Conservation (phyloP, 2,113 vertebrate species). For the Dicerorhinus sumatrensis region DNA sequence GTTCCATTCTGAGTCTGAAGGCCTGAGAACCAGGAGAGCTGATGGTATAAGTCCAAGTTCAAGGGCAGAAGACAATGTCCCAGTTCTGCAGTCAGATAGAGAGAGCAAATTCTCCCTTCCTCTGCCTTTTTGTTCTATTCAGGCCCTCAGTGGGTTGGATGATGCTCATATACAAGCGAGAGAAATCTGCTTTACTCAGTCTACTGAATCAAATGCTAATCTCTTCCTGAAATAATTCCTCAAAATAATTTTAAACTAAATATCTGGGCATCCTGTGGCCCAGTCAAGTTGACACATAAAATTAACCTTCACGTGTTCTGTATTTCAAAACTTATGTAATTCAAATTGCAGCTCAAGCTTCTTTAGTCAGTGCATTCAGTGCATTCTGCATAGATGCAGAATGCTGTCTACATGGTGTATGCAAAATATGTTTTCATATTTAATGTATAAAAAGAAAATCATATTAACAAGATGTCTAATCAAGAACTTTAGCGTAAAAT, state of each 20-base stretch:
- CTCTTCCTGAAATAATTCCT: background rate
- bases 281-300: background rate
- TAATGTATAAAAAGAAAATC: background rate
- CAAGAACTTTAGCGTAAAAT: background rate
- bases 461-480: background rate
- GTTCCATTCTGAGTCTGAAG: background rate
- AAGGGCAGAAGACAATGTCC: no score
- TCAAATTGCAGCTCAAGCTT: background rate
- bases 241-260: background rate
- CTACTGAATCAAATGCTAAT: no score
- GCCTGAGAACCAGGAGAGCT: background rate
- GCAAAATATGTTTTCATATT: background rate
- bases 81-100: background rate
- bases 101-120: background rate
- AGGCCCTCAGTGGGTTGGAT: background rate
- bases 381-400: background rate
- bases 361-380: background rate
- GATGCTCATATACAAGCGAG: no score
- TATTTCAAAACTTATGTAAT: background rate
- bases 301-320: background rate
- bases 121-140: background rate
- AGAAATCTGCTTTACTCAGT: background rate
- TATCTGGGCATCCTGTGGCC: background rate
- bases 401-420: background rate
- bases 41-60: background rate